Evolutionary conservation across 2,797 vertebrate genomes (phyloP), one percentile per base, ranked within the genome.

Genomic region (Gephyroberyx darwinii): DNA sequence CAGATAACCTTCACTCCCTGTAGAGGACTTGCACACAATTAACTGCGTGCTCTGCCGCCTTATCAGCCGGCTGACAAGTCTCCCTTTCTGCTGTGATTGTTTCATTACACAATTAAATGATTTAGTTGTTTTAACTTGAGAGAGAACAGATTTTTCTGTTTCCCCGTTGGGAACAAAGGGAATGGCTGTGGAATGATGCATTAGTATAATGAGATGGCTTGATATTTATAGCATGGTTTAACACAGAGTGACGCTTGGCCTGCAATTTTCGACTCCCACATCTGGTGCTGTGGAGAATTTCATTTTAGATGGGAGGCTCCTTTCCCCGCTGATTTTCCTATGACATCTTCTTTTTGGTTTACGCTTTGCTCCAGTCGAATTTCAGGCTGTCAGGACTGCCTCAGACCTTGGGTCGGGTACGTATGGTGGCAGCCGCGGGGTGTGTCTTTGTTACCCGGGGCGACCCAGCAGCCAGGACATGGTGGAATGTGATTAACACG

Each of bases 51-150:
- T 80, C 78, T 2, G 22, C 69, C n/a, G 58, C 69, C 79, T 88
- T 86, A 89, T 89, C 84, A 55, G 80, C 77, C 48, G 71, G 8
- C 71, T 85, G 80, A 83, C 82, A 85, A 70, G 74, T 47, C 77
- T 73, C 10, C 51, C 57, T 84, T 81, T 84, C 81, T 75, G 52
- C 63, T 61, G 37, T 4, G 22, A 60, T 63, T 78, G 75, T 74
- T 78, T 81, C 59, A 84, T 79, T 77, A 68, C 51, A 76, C 83
- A 87, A 86, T 87, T 85, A 81, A 90, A 85, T 72, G 54, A 86
- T 88, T 90, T 84, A 83, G 78, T 88, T 87, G 78, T 87, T 89
- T 88, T 80, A 83, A 78, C 69, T 83, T 83, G 80, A 90, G 82
- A 82, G 74, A 65, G 81, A 87, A 69, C 75, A 71, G 74, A 75